Evolutionary conservation across 1,140 invertebrate genomes (phyloP).

Genomic region (Drosophila mauritiana): DNA sequence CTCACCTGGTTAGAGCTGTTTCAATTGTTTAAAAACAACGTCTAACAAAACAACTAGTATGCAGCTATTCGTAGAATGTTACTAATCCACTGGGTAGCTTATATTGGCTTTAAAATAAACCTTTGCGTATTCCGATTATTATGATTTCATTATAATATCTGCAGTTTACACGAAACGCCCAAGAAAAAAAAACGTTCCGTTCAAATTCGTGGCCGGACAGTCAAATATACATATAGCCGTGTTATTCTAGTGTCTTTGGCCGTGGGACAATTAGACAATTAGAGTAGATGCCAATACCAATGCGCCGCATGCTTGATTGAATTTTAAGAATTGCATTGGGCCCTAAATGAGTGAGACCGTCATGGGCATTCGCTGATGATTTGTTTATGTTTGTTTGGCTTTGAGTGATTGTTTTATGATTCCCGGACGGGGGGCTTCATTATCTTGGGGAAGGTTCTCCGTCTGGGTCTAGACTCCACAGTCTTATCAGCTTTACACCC

Average conservation of each 20-base stretch:
- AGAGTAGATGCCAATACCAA: slow-evolving; percentile 9
- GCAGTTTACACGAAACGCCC: slow-evolving; percentile 42
- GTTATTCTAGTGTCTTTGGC: neutral
- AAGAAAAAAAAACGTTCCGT: slow-evolving; percentile 38
- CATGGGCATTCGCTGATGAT: slow-evolving; percentile 28
- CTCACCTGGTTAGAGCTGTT: no score
- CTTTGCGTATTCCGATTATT: slow-evolving; percentile 9
- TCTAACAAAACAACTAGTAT: neutral
- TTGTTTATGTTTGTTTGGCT: slow-evolving; percentile 49
- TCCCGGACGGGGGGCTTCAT: slow-evolving; percentile 5
- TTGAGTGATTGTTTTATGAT: slow-evolving; percentile 29
- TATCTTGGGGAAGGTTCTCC: slow-evolving; percentile 7
- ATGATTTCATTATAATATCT: slow-evolving; percentile 42
- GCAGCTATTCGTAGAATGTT: neutral
- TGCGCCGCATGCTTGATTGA: slow-evolving; percentile 19
- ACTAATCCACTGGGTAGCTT: neutral
- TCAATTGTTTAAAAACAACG: no score
- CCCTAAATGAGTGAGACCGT: slow-evolving; percentile 50
- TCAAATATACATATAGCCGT: slow-evolving; percentile 34
- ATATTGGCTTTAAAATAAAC: neutral
- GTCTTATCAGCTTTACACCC: slow-evolving; percentile 3
- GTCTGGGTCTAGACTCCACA: neutral
- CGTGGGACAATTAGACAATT: slow-evolving; percentile 13
- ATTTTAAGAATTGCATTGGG: slow-evolving; percentile 20
- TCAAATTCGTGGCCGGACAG: slow-evolving; percentile 52